Conservation (phyloP, 2,888 invertebrate species). For the Flexamia atlantica region DNA sequence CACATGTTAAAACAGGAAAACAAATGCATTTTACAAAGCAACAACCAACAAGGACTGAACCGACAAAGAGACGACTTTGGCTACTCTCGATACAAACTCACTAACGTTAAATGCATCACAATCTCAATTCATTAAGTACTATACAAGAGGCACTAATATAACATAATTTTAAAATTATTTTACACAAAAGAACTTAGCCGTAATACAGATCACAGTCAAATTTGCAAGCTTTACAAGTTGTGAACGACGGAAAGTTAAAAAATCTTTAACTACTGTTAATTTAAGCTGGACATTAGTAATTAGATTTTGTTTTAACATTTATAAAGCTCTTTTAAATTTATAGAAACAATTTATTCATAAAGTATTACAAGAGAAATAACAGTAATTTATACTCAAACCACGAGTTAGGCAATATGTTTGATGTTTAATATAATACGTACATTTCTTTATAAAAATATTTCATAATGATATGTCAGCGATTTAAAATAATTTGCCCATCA, state of each 20-base stretch:
- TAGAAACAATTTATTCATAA: no score
- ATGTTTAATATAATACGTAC: neutral
- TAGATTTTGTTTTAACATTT: no score
- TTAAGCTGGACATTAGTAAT: no score
- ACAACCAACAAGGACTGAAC: constrained; percentile 14
- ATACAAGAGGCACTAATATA: constrained; percentile 48
- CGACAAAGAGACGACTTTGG: constrained; percentile 16
- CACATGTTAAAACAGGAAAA: neutral
- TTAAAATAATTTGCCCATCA: neutral
- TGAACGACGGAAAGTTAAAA: neutral
- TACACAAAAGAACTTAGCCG: neutral
- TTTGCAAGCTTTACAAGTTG: constrained; percentile 13
- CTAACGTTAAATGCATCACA: constrained; percentile 38
- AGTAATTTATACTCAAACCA: no score
- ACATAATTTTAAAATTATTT: constrained; percentile 1
- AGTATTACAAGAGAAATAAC: no score
- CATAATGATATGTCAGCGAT: constrained; percentile 17
- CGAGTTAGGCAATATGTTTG: no score
- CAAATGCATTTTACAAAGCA: constrained; percentile 25
- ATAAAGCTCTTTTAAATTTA: no score
- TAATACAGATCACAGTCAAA: constrained; percentile 35
- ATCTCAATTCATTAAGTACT: constrained; percentile 37
- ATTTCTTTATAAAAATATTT: neutral
- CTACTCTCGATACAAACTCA: constrained; percentile 7
- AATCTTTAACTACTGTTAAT: no score